Conservation (phyloP, 2,888 invertebrate genomes). For the Girardia tigrina region DNA sequence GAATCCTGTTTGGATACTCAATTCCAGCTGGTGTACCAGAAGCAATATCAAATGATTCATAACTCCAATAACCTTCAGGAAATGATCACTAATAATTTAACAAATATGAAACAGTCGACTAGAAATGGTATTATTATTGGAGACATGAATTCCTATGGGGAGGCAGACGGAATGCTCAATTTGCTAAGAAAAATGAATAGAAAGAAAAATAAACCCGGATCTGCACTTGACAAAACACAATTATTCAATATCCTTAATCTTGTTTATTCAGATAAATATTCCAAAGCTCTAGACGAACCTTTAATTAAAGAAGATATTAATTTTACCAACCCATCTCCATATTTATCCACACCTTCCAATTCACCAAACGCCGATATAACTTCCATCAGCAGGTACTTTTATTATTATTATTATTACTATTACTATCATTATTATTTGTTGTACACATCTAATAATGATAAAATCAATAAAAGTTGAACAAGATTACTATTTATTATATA, state of each 20-base stretch:
- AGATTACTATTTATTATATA: too few species aligned
- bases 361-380: neutral
- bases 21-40: neutral
- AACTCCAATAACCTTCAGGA: neutral
- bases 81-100: neutral
- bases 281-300: neutral
- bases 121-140: neutral
- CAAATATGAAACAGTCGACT: neutral
- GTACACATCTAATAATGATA: neutral
- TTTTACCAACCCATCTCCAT: neutral
- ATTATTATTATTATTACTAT: neutral
- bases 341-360: neutral
- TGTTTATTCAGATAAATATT: neutral
- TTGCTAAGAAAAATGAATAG: conserved; percentile 5
- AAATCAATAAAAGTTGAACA: too few species aligned
- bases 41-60: neutral
- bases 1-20: conserved; percentile 23
- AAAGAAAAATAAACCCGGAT: neutral
- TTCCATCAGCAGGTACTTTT: conserved; percentile 1
- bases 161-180: conserved; percentile 1
- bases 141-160: neutral
- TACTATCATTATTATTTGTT: neutral
- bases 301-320: neutral
- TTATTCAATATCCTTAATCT: neutral
- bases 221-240: neutral